Base-by-base conservation (phyloP, 1,140 invertebrate species). In the Sycophaga agraensis region DNA sequence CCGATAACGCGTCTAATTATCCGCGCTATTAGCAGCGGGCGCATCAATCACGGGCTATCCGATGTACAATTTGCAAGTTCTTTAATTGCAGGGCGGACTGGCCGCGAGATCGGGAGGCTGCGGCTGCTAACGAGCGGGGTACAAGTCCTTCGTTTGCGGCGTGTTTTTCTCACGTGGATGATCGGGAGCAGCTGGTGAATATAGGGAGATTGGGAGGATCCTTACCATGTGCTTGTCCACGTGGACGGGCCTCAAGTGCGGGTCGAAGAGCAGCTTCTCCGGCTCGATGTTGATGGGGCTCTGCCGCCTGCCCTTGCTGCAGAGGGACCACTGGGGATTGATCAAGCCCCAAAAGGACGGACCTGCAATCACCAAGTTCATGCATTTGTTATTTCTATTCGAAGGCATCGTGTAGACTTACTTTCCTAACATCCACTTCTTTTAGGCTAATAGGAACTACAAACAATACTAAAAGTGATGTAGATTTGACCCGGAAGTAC, bases 261-360 rank as follows among this genome's bases (percentile, higher is more conserved):
- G 94, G 84, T 98, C 96, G 80, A 91, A 98, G 22, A 98, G 86
- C 45, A 99, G 83, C 73, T 93, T 90, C 62, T 91, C 88, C 6
- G 96, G 95, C 72, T 97, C 92, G 56, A 99, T 89, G 81, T 98
- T 92, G 68, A 99, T 94, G 16, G 96, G 96, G 54, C 94, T 97
- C 79, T 99, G 96, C 59, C 94, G 85, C 56, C 90, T 85, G 19
- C 96, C 96, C 76, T 93, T 93, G 71, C 88, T 92, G 83, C 96
- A 99, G 82, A 98, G 88, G 71, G 88, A 90, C 96, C 96, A 98
- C 75, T 97, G 92, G 0, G 93, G 93, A 84, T 98, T 97, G 75
- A 98, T 92, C 58, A 97, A 84, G 40, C 96, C 96, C 96, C 96
- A 98, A 82, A 96, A 98, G 54, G 90, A 89, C 35, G 96, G 94